Base-by-base conservation (phyloP, 2,797 vertebrate species). In the Astyanax mexicanus region DNA sequence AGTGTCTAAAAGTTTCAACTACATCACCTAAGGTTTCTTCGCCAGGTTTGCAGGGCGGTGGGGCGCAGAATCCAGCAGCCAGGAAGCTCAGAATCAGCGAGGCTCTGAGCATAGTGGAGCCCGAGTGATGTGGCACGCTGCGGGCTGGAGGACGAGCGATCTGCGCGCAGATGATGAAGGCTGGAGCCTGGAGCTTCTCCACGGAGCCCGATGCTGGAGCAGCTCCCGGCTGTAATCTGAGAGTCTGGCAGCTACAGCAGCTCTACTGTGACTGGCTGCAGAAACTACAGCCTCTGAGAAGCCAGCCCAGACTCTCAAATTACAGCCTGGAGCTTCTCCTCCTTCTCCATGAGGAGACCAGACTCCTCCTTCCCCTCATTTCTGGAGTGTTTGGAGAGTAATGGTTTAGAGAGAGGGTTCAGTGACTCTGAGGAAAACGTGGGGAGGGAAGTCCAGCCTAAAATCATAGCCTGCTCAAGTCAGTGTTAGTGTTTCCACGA, bases 21-120 rank as follows among this genome's bases (percentile, higher is more conserved):
- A 66, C 57, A 83, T 96, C 95, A 99, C 97, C 97, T 37, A 92
- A 79, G 54, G 86, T 58, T 72, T 91, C 89, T 81, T 94, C 90
- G 79, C 83, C 89, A 0, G 89, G 91, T 12, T 88, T 74, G 66
- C 96, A 93, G 83, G 71, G 87, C 6, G 90, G 92, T 0, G 91
- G 90, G 9, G 81, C 86, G 86, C 86, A 61, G 83, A 86, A 80
- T 29, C 87, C 83, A 42, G 72, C 76, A 0, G 78, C 13, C 5
- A 93, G 60, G 13, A 88, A 81, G 0, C 90, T 81, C 69, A 93
- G 80, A 45, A 93, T 66, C 78, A 85, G 78, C 62, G 83, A 79
- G 80, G 86, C 74, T 71, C 69, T 35, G 69, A 4, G 74, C 93
- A 93, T 93, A 78, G 79, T 88, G 81, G 29, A 73, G 69, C 60